Evolutionary conservation across 1,140 invertebrate species (phyloP).

Genomic region (Melipona quadrifasciata): DNA sequence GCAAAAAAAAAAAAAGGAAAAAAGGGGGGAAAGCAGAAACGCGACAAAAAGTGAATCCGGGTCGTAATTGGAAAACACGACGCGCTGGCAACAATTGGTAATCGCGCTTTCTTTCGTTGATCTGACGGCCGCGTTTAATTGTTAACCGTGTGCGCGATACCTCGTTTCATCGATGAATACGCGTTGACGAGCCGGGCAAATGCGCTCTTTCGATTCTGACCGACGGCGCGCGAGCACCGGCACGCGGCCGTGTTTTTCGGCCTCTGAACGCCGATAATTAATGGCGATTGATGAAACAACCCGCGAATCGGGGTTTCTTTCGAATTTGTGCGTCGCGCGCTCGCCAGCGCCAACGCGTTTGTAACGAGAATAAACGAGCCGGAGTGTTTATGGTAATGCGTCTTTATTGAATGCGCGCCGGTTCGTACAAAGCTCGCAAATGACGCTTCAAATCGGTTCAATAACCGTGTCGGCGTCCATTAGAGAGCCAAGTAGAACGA

Average conservation of each 20-base stretch:
- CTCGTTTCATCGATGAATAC: constrained; percentile 11
- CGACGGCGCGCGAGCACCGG: neutral
- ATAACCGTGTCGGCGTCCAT: neutral
- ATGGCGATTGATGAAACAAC: neutral
- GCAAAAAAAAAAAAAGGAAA: neutral
- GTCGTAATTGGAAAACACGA: neutral
- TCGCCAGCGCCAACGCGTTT: neutral
- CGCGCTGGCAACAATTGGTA: neutral
- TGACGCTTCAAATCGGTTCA: neutral
- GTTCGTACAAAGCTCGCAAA: neutral
- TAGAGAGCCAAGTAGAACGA: neutral
- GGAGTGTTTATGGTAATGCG: neutral
- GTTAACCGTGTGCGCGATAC: neutral
- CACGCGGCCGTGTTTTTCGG: neutral
- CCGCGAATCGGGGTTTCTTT: no score
- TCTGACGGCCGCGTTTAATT: neutral
- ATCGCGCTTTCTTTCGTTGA: neutral
- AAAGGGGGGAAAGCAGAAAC: neutral
- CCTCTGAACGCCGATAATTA: neutral
- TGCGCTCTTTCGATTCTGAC: neutral
- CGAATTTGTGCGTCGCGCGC: neutral
- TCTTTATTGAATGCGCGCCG: neutral
- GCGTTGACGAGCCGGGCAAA: neutral
- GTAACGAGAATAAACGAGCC: neutral
- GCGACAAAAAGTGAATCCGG: neutral